Evolutionary conservation across 2,797 vertebrate genomes (phyloP), one percentile per base, ranked within the genome.

Genomic region (Hippocampus kuda): DNA sequence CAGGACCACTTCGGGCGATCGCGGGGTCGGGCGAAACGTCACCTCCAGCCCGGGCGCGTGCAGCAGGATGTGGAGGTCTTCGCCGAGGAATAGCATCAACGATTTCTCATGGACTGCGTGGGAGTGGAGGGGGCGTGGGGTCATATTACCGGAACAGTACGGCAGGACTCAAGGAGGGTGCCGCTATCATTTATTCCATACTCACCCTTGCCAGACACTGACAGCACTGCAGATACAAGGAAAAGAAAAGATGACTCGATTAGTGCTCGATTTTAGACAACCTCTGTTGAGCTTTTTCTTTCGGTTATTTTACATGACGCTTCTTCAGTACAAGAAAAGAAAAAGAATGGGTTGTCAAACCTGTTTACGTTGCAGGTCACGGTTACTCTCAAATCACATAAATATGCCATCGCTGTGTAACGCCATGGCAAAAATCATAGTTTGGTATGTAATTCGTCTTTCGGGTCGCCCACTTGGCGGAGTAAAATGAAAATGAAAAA

Each of bases 51-150:
- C 2, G 0, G n/a, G 67, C 1, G 70, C 69, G 7, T 77, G 82
- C 46, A 91, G 66, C n/a, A 41, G 1, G 77, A 93, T 89, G 72
- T 89, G 84, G 73, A 90, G 90, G 73, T 90, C 87, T 71, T 91
- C 90, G 20, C 85, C 83, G 0, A 82, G 79, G 77, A 90, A 89
- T 66, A 86, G 65, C 0, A 70, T 88, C 26, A 44, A 18, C 3
- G 65, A 26, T 15, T 84, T 67, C 2, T 86, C 81, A 1, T 72
- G 22, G 16, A 65, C 84, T 90, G 73, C 22, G 44, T 9, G 38
- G 0, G 3, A 7, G 1, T 1, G 16, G 41, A 4, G 13, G 54
- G 18, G 11, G 5, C 1, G 4, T 11, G 9, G 18, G 38, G 22
- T 62, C 5, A 51, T 27, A 3, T 66, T 51, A 49, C 13, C 44